Conservation (phyloP, 2,888 invertebrate species). For the Autographa gamma region DNA sequence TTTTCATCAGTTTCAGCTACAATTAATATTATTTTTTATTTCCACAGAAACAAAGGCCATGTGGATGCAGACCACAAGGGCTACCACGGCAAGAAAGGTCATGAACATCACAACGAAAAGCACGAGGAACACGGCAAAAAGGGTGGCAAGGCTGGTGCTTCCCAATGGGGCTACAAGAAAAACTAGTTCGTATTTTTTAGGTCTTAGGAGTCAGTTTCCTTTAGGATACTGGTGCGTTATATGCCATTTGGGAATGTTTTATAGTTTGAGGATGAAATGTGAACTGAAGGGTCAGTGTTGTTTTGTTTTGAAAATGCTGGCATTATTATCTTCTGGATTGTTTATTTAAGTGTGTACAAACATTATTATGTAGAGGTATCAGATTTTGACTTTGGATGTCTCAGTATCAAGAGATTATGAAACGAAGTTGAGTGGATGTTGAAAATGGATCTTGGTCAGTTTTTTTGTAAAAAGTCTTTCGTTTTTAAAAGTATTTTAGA, state of each 20-base stretch:
- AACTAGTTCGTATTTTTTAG: slow-evolving; percentile 64
- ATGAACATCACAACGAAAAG: slow-evolving; percentile 90
- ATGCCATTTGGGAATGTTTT: slow-evolving; percentile 48
- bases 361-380: not conserved
- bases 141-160: slow-evolving; percentile 88
- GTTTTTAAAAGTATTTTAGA: not conserved
- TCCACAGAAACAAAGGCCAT: slow-evolving; percentile 89
- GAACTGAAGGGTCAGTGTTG: slow-evolving; percentile 3
- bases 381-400: not conserved
- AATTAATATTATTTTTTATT: not conserved
- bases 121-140: slow-evolving; percentile 90
- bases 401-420: not conserved
- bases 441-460: not conserved
- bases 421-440: not conserved
- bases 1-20: not conserved
- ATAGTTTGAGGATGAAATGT: slow-evolving; percentile 15
- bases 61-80: slow-evolving; percentile 91
- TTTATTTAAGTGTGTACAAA: not conserved
- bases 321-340: not conserved
- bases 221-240: slow-evolving; percentile 41
- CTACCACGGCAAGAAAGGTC: slow-evolving; percentile 89
- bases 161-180: slow-evolving; percentile 82
- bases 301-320: slow-evolving; percentile 8
- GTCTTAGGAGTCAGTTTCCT: slow-evolving; percentile 38
- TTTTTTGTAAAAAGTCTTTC: not conserved